Base-by-base conservation (phyloP, 2,797 vertebrate species). In the Syngnathus rostellatus region DNA sequence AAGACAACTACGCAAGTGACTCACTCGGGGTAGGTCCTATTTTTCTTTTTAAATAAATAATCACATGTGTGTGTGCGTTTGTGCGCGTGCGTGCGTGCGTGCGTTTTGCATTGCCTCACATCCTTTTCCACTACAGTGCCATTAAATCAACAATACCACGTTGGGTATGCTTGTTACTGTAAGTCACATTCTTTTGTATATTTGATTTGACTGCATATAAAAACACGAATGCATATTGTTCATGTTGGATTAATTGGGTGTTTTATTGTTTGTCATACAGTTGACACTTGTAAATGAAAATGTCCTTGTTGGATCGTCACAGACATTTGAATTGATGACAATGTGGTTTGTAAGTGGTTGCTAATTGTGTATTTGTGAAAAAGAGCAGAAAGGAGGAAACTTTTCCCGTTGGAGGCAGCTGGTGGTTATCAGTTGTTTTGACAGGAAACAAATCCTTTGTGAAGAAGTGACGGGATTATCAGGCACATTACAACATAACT, bases 381-480 rank as follows among this genome's bases (percentile, higher is more conserved):
- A 25, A 57, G 25, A 14, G 1, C 6, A 17, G 6, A 4, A 31
- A 37, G n/a, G 41, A 8, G 72, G 38, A 55, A 3, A 41, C 25
- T 16, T 68, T 70, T 9, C 61, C 6, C 65, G 55, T 64, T 37
- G 6, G 45, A 48, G 50, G 62, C 72, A 79, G 80, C 73, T 78
- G 75, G 65, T 68, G 64, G 63, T 68, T 62, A 66, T 75, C 75
- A 71, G 71, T 73, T 80, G 72, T 83, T 81, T 75, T 77, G 67
- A 58, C 72, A 77, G 70, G 69, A 77, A 75, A 69, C 41, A 46
- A 81, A 78, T 76, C 73, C 72, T 79, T 81, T 81, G 79, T 72
- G 81, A 70, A 67, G 72, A 66, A 71, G 67, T 76, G 68, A 81
- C 23, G 11, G 72, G 76, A 82, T 80, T 82, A 82, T 76, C 76